phyloP scores from a whole-genome alignment of 2,113 vertebrate species.

The Notothenia rossii region DNA sequence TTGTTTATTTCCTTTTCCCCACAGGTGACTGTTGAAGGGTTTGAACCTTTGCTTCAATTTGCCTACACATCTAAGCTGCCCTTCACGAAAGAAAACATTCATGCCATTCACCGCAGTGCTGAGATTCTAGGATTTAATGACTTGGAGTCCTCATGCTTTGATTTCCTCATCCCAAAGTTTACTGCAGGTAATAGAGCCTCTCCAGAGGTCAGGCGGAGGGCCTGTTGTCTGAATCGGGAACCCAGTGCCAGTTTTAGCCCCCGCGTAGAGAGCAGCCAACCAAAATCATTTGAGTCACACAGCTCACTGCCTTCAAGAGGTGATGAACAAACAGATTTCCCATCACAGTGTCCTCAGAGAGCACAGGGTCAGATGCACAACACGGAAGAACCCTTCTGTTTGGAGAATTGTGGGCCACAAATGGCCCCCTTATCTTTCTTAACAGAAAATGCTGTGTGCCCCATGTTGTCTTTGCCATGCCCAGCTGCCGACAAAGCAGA shows the following conservation, averaged over 20 bases:
- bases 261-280: conserved; percentile 37
- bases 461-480: conserved; percentile 78
- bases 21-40: conserved; percentile 94
- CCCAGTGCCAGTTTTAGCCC: conserved; percentile 35
- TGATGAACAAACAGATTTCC: conserved; percentile 71
- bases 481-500: conserved; percentile 60
- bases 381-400: conserved; percentile 84
- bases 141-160: conserved; percentile 94
- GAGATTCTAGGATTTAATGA: conserved; percentile 90
- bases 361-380: conserved; percentile 86
- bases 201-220: conserved; percentile 77
- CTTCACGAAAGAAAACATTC: conserved; percentile 95
- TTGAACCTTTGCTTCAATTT: conserved; percentile 95
- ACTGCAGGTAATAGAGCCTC: conserved; percentile 78
- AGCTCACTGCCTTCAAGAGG: conserved; percentile 72
- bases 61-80: conserved; percentile 95
- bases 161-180: conserved; percentile 94
- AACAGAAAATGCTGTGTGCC: conserved; percentile 64
- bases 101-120: conserved; percentile 91
- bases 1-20: conserved; percentile 14
- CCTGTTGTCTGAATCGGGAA: conserved; percentile 58
- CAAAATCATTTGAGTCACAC: conserved; percentile 73
- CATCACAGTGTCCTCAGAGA: conserved; percentile 86
- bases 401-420: conserved; percentile 83
- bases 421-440: conserved; percentile 80